Evolutionary conservation across 2,113 vertebrate species (phyloP).

Genomic region (Motacilla alba): DNA sequence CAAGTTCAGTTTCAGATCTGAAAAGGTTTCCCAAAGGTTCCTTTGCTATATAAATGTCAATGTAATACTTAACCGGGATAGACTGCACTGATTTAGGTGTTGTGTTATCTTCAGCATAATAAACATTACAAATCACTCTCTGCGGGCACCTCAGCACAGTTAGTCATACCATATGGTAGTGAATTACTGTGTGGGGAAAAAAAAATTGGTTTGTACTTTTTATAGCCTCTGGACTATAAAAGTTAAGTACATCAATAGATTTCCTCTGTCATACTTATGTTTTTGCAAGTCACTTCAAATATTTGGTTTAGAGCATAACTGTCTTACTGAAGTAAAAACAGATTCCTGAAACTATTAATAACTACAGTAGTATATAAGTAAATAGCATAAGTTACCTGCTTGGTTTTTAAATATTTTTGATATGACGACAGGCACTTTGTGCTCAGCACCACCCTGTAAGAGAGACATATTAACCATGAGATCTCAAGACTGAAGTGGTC

Average conservation of each 20-base stretch:
- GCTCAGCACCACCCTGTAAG: slow-evolving; percentile 91
- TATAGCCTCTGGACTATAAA: not conserved
- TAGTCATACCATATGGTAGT: not conserved
- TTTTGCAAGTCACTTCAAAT: not conserved
- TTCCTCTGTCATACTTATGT: not conserved
- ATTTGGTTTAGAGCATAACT: not conserved
- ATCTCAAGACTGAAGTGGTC: not conserved
- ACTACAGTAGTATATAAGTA: not conserved
- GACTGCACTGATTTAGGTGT: not conserved
- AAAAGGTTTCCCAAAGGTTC: not conserved
- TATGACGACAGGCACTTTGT: slow-evolving; percentile 92
- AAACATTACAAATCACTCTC: not conserved
- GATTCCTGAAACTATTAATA: not conserved
- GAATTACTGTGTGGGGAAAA: not conserved
- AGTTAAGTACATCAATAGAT: not conserved
- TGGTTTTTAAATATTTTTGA: slow-evolving; percentile 96
- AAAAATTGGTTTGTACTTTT: not conserved
- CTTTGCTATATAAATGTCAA: not conserved
- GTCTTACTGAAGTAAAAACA: not conserved
- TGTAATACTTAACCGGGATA: not conserved
- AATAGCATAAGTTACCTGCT: slow-evolving; percentile 82
- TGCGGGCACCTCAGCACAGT: not conserved
- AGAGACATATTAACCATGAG: not conserved
- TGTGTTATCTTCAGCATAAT: not conserved
- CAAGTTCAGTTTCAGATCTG: not conserved